Conservation (phyloP, 1,140 invertebrate species). For the Zophobas atratus region DNA sequence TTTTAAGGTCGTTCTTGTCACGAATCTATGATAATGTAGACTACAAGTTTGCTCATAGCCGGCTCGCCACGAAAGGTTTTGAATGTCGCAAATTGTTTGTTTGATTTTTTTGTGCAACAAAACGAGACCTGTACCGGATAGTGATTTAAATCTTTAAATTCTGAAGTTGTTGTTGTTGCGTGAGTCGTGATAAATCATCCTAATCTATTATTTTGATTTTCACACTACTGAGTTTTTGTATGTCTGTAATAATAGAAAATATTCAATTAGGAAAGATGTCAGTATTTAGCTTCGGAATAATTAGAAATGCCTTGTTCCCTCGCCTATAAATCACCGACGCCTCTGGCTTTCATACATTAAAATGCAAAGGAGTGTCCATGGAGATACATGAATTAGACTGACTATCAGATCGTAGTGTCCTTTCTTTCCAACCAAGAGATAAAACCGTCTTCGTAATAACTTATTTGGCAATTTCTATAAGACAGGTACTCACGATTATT, state of each 20-base stretch:
- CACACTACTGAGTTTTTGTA: neutral
- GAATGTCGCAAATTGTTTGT: too few species aligned
- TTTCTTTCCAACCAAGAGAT: slow-evolving; percentile 13
- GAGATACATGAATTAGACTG: slow-evolving; percentile 19
- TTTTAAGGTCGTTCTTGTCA: slow-evolving; percentile 16
- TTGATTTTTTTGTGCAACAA: neutral
- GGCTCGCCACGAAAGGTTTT: neutral
- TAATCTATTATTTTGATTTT: neutral
- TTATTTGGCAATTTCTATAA: slow-evolving; percentile 48
- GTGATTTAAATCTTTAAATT: neutral
- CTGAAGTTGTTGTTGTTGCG: neutral
- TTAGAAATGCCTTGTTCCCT: neutral
- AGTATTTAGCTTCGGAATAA: neutral
- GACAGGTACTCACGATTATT: slow-evolving; percentile 47
- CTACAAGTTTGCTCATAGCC: neutral
- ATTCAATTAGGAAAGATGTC: neutral
- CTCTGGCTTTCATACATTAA: slow-evolving; percentile 1
- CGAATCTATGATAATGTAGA: slow-evolving; percentile 4
- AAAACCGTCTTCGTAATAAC: slow-evolving; percentile 29
- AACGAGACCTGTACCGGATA: too few species aligned
- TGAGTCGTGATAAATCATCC: too few species aligned
- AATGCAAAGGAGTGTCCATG: slow-evolving; percentile 20
- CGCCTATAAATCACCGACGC: neutral
- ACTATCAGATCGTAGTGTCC: slow-evolving; percentile 1
- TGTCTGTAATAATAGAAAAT: neutral